Conservation (phyloP, 2,888 invertebrate genomes). For the Nemurella pictetii region DNA sequence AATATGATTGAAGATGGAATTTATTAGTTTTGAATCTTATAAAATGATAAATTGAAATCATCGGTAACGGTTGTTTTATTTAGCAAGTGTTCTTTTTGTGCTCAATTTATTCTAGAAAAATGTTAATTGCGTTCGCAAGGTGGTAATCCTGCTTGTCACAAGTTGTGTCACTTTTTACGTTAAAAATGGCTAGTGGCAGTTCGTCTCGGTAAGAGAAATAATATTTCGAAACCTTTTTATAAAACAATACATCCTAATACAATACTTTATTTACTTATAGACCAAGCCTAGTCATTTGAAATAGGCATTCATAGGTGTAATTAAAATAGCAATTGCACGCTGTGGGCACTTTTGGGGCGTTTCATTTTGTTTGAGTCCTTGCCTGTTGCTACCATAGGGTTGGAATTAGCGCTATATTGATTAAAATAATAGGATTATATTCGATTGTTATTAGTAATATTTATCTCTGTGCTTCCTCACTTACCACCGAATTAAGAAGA, state of each 20-base stretch:
- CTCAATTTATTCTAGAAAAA: too few species aligned
- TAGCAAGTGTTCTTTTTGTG: too few species aligned
- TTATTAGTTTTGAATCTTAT: too few species aligned
- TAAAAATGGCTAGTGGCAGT: constrained; percentile 23
- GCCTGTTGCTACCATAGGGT: not conserved
- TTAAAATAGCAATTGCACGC: not conserved
- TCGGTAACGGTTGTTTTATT: too few species aligned
- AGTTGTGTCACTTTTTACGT: not conserved
- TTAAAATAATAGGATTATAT: not conserved
- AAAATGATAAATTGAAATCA: too few species aligned
- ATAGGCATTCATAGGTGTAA: too few species aligned
- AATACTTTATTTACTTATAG: not conserved
- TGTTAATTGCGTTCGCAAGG: too few species aligned
- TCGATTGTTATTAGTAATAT: constrained; percentile 23
- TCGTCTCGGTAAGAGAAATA: constrained; percentile 2
- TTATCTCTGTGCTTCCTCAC: not conserved
- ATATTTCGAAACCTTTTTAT: not conserved
- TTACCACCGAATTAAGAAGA: constrained; percentile 12
- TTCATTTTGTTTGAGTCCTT: not conserved
- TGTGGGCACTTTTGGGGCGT: not conserved
- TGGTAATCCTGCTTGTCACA: not conserved
- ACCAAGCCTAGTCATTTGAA: not conserved
- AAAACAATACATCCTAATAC: not conserved
- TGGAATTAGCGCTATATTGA: not conserved
- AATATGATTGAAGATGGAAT: too few species aligned